Base-by-base conservation (phyloP, 2,888 invertebrate species). In the Eupithecia abbreviata region DNA sequence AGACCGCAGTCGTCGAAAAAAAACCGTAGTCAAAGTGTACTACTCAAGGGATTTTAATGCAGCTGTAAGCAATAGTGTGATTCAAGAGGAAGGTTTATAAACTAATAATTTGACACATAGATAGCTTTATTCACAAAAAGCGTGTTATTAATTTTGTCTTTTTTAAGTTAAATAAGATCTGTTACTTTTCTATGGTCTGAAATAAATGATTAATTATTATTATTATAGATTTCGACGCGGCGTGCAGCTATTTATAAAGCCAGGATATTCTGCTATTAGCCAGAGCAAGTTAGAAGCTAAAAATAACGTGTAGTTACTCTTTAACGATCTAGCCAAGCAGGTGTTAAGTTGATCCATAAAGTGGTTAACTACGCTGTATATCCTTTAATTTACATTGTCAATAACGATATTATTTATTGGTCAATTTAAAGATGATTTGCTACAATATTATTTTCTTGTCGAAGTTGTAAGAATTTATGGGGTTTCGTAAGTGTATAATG, bases 331-430 rank as follows among this genome's bases (percentile, higher is more conserved):
- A 62, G 62, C 42, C 72, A 77, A 69, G 72, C 71, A 42, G 73
- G 71, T 74, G 74, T 71, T 75, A 71, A 75, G 74, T 66, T 71
- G 70, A 13, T 74, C 18, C 62, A 30, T 62, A 12, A 62, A 18
- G 71, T 66, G 58, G 69, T 75, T 77, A 80, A 77, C 74, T 75
- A 55, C 12, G 58, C 65, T 65, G 72, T 69, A 65, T 76, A 72
- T 72, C 42, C 43, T 77, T 78, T 82, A 76, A 62, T 81, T 78
- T 75, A 76, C 77, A 71, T 77, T 70, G 73, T 74, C 73, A 80
- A 74, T 72, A 82, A 81, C 79, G 81, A 82, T 51, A 75, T 80
- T 82, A 81, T 84, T 85, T 83, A 84, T 85, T 82, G 76, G 71
- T 80, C 81, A 79, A 79, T 78, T 82, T 81, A 80, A 77, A 72